phyloP scores from a whole-genome alignment of 2,797 vertebrate species.

The Xenops minutus region DNA sequence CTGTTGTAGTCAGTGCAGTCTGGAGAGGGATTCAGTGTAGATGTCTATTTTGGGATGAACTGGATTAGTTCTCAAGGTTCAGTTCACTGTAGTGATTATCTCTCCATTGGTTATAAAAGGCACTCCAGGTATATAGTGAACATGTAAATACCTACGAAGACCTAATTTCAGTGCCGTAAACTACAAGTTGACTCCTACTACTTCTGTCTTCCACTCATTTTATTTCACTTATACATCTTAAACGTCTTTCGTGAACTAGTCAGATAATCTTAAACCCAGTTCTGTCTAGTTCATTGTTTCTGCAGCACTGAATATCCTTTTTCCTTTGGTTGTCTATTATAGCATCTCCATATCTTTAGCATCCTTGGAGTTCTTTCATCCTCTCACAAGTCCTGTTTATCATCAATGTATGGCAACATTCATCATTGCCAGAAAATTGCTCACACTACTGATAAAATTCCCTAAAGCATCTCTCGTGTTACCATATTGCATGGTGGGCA shows the following conservation, averaged over 20 bases:
- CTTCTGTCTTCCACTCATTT: not conserved
- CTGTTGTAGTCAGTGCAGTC: not conserved
- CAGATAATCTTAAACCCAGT: not conserved
- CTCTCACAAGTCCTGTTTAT: not conserved
- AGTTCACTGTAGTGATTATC: not conserved
- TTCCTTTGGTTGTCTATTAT: not conserved
- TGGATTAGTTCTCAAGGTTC: not conserved
- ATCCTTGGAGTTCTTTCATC: not conserved
- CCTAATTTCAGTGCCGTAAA: not conserved
- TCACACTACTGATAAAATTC: not conserved
- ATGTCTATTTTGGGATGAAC: not conserved
- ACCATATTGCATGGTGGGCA: not conserved
- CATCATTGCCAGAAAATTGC: not conserved
- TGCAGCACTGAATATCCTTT: not conserved
- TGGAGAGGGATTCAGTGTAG: not conserved
- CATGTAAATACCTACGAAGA: not conserved
- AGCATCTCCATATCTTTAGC: not conserved
- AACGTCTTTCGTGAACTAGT: not conserved
- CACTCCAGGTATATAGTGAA: not conserved
- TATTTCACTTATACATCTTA: not conserved
- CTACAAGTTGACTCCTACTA: not conserved
- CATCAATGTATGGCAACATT: not conserved
- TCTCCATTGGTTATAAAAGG: not conserved
- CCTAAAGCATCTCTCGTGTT: not conserved
- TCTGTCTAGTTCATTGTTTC: not conserved